Evolutionary conservation across 2,888 invertebrate species (phyloP), one percentile per base, ranked within the genome.

Genomic region (Camponotus fellah): DNA sequence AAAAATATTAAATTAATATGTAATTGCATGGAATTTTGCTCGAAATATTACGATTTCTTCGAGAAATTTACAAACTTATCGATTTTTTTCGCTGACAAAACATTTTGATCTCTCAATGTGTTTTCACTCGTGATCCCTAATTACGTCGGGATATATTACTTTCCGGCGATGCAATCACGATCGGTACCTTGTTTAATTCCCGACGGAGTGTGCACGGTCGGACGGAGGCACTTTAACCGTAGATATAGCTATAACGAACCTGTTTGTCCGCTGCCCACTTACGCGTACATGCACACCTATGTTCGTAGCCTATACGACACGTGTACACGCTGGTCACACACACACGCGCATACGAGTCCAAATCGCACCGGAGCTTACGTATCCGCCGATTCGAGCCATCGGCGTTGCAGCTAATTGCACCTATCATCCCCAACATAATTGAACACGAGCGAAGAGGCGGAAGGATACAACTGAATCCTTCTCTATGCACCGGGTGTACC

Each of bases 361-460:
- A 74, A 79, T 79, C 84, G 77, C 85, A 71, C 66, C 58, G 74
- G 83, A 82, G 88, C 82, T 87, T 87, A 84, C 82, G 82, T 56
- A 62, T 62, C 60, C 58, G 37, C n/a, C 37, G 77, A 75, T 86
- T 81, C 62, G 64, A 83, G 74, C 86, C 77, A 76, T 74, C 60
- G 79, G 76, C 82, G 86, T 89, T 86, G 85, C 82, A 87, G 88
- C 89, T 92, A 92, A 92, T 92, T 92, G 89, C 90, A 85, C 88
- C 91, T 89, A 90, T 89, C 91, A 91, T 88, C 84, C 86, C 69
- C 82, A 86, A 86, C 85, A 87, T 91, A 92, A 91, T 92, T 88
- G 88, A 91, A 91, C 75, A 84, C 40, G 81, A 62, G 74, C 62
- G 53, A 84, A 86, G 84, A 86, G 86, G 86, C 84, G 82, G 84